Evolutionary conservation across 2,113 vertebrate genomes (phyloP), one percentile per base, ranked within the genome.

Genomic region (Pyxicephalus adspersus): DNA sequence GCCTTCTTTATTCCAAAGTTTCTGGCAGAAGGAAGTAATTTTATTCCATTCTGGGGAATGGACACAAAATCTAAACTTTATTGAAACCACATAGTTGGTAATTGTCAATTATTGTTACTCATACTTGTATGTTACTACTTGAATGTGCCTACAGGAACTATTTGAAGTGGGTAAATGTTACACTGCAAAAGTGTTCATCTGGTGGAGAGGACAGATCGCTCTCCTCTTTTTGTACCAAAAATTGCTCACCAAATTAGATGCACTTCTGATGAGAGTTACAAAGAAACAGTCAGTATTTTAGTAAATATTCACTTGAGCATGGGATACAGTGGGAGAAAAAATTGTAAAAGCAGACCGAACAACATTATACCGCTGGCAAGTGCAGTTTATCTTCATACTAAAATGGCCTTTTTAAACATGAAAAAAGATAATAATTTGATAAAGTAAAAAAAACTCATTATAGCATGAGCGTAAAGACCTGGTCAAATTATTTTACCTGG

Each of bases 31-130:
- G 95, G 94, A 89, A 90, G 94, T 88, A 89, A 89, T 91, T 93
- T 92, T 93, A 95, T 92, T 95, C 95, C 95, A 97, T 99, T 99
- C 96, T 90, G 96, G 93, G 96, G 96, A 97, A 98, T 98, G 96
- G 96, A 92, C 88, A 83, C 85, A 94, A 92, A 94, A 86, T 92
- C 85, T 85, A 86, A 90, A 91, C 89, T 92, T 89, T 92, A 91
- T 91, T 95, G 94, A 95, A 92, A 91, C 95, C 95, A 96, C 94
- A 91, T 91, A 87, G 90, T 94, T 94, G 95, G 94, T 92, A 92
- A 84, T 91, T 5, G 71, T 93, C 88, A 90, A 93, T 72, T 76
- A 89, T 54, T 95, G 91, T 91, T 93, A 92, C 88, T 89, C 91
- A 90, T 88, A 91, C 92, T 92, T 90, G 93, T 93, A 89, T 92